These are phyloP conservation scores for Rugalucina vietnamica DNA, from an alignment of 2,888 invertebrate species.

Conservation along the genomic window DNA sequence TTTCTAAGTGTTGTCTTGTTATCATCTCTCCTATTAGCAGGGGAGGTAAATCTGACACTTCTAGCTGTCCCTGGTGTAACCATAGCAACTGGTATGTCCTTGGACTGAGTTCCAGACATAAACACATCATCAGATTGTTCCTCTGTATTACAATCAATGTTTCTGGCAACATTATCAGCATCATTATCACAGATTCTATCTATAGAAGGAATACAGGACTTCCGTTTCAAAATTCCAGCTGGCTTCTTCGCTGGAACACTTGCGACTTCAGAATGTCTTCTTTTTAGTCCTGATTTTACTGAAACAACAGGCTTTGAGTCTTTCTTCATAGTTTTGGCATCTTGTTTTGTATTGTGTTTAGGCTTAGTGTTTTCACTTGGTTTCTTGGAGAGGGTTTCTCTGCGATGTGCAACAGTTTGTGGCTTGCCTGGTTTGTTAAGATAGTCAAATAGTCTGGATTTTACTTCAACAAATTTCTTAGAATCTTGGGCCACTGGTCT, in stretches of 20 bases:
- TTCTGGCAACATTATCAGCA: not conserved
- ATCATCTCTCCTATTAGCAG: slow-evolving; percentile 3
- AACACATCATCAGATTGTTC: slow-evolving; percentile 18
- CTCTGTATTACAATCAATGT: not conserved
- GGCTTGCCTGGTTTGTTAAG: slow-evolving; percentile 16
- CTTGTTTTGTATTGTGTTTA: not conserved
- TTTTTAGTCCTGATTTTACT: slow-evolving; percentile 23
- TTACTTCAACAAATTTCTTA: slow-evolving; percentile 24
- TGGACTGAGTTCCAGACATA: not conserved
- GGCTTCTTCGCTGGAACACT: slow-evolving; percentile 32
- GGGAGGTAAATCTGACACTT: slow-evolving; percentile 65
- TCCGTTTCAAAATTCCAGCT: slow-evolving; percentile 53
- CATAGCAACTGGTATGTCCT: slow-evolving; percentile 18
- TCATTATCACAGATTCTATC: slow-evolving; percentile 18
- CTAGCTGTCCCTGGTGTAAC: slow-evolving; percentile 48
- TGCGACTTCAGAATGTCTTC: slow-evolving; percentile 45
- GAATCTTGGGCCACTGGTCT: not conserved
- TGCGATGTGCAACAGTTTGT: no score
- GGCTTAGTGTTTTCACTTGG: not conserved
- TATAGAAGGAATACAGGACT: slow-evolving; percentile 54
- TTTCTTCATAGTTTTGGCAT: not conserved
- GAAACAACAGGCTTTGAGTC: not conserved
- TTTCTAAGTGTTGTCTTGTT: slow-evolving; percentile 42
- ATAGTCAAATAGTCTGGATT: slow-evolving; percentile 54
- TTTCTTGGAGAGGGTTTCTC: not conserved